Percentiles rank a stretch among this genome's conserved stretches.
Evolutionary conservation across 2,888 invertebrate species (phyloP).

Genomic region (Aricia artaxerxes): DNA sequence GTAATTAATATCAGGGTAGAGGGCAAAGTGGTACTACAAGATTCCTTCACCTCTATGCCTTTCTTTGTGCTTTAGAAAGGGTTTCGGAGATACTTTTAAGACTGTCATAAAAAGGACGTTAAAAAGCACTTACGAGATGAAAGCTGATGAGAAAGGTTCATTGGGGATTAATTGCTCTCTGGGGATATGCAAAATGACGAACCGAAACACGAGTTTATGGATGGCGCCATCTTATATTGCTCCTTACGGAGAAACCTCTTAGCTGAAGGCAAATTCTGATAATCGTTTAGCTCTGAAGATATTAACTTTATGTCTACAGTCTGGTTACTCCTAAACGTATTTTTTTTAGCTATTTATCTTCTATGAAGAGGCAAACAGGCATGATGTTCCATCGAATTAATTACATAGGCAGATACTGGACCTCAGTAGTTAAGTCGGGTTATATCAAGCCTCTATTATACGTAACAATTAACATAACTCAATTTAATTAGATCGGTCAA

Average conservation of each 20-base stretch:
- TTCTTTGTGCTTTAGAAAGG: slow-evolving; percentile 5
- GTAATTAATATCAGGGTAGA: too few relatives aligned
- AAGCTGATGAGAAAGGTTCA: slow-evolving; percentile 14
- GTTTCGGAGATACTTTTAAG: slow-evolving; percentile 11
- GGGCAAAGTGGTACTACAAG: background rate
- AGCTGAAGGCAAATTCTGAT: background rate
- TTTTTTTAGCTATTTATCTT: too few relatives aligned
- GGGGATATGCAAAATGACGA: slow-evolving; percentile 25
- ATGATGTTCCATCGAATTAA: too few relatives aligned
- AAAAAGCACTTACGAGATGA: slow-evolving; percentile 3
- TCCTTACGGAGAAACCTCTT: slow-evolving; percentile 1
- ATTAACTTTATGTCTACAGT: background rate
- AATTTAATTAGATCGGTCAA: too few relatives aligned
- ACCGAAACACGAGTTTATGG: background rate
- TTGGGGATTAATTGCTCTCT: slow-evolving; percentile 15
- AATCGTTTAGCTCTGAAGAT: background rate
- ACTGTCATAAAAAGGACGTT: slow-evolving; percentile 15
- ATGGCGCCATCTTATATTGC: slow-evolving; percentile 6
- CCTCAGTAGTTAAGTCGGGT: too few relatives aligned
- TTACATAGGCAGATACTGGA: too few relatives aligned
- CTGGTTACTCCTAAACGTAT: too few relatives aligned
- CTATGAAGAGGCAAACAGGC: too few relatives aligned
- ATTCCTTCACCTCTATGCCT: background rate
- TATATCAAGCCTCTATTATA: too few relatives aligned
- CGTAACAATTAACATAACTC: too few relatives aligned